These are phyloP conservation scores for Cosmia pyralina DNA, from an alignment of 2,888 invertebrate genomes.

Conservation along the genomic window DNA sequence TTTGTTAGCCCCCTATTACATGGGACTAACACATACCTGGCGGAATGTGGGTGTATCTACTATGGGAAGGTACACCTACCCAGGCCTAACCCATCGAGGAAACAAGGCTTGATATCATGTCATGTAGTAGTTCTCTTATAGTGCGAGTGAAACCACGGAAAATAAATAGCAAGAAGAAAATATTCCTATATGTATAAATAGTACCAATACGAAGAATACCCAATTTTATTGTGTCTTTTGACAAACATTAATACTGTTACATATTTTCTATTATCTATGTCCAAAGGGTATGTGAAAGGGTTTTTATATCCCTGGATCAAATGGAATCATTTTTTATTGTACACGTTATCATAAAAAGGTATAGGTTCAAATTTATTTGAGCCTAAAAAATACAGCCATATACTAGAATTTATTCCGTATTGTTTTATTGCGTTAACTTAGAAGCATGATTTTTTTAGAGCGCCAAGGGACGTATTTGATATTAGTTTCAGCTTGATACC, in stretches of 20 bases:
- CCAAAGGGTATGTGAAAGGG: slow-evolving; percentile 13
- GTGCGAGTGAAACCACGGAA: background rate
- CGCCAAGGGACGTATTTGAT: no score
- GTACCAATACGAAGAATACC: background rate
- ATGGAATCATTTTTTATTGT: slow-evolving; percentile 3
- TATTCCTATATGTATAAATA: background rate
- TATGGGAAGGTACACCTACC: background rate
- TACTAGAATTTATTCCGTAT: no score
- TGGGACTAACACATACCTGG: background rate
- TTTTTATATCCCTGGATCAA: background rate
- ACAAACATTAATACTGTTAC: background rate
- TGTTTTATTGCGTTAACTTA: no score
- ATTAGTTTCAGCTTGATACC: no score
- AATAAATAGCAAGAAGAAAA: background rate
- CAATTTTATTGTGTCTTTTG: slow-evolving; percentile 12
- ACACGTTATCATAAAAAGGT: background rate
- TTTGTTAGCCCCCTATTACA: background rate
- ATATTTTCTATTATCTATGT: slow-evolving; percentile 8
- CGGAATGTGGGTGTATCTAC: background rate
- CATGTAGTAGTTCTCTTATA: background rate
- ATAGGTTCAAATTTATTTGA: no score
- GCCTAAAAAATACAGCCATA: no score
- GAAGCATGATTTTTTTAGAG: no score
- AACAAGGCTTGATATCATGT: background rate
- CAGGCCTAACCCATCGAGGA: background rate